Evolutionary conservation across 2,797 vertebrate genomes (phyloP), one percentile per base, ranked within the genome.

Genomic region (Peromyscus nudipes): DNA sequence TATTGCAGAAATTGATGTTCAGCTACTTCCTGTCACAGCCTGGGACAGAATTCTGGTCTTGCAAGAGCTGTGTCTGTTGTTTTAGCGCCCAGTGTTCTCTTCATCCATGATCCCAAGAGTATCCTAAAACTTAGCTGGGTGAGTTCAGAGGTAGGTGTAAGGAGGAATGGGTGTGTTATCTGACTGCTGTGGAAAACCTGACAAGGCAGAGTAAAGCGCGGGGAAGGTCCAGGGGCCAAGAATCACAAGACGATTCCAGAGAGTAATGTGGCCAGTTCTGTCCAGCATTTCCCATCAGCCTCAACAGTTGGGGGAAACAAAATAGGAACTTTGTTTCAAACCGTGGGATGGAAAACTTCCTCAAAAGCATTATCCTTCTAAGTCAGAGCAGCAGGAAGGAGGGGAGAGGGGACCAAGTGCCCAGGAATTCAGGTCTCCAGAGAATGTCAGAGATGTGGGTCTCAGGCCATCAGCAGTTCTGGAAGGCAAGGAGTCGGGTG

Each of bases 131-230:
- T 73, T 43, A 84, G 37, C 71, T 92, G 37, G 87, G n/a, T 12
- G 71, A 95, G 55, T 76, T 82, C 90, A 88, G 89, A 55, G 25
- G 92, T 75, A 80, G 52, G 40, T 37, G 7, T n/a, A 62, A 82
- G 37, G 82, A 92, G 31, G 57, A 95, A 92, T 62, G 85, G 82
- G 75, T 49, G 60, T 82, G 40, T 80, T 92, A 16, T 64, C 21
- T 29, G 81, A 80, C 85, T 31, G 19, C 49, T 64, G 43, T 93
- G 92, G 92, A 91, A 95, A 97, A 91, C 86, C 19, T 91, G 95
- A 96, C 82, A 71, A 17, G 43, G 85, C 19, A 57, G 46, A 60
- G 52, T 83, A 71, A 95, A 94, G 57, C 69, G 57, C 31, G 80
- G 83, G 77, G 60, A 73, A 49, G 27, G 77, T 25, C n/a, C 62